Conservation (phyloP, 2,888 invertebrate genomes). For the Conops quadrifasciatus region DNA sequence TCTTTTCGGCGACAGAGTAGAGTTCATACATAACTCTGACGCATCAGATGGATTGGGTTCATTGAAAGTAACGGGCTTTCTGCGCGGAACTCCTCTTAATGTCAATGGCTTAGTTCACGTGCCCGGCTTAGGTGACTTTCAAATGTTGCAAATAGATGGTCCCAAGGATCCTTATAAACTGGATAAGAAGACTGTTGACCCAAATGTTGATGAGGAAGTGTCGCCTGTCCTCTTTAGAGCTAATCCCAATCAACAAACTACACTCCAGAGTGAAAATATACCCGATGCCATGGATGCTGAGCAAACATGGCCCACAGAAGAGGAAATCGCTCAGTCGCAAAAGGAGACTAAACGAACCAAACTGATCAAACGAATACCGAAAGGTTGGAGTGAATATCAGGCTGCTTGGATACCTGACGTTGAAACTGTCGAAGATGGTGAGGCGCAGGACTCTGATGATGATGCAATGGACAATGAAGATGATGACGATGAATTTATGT, state of each 20-base stretch:
- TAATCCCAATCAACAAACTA: slow-evolving; percentile 76
- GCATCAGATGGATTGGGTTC: slow-evolving; percentile 68
- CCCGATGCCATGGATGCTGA: slow-evolving; percentile 94
- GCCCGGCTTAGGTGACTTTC: slow-evolving; percentile 92
- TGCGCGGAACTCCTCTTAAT: slow-evolving; percentile 83
- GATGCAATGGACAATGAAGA: slow-evolving; percentile 43
- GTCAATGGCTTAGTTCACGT: slow-evolving; percentile 91
- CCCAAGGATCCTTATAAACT: slow-evolving; percentile 75
- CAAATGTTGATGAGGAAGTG: slow-evolving; percentile 49
- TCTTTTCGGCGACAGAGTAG: slow-evolving; percentile 81
- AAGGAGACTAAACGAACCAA: slow-evolving; percentile 70
- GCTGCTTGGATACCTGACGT: slow-evolving; percentile 91
- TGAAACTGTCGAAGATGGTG: slow-evolving; percentile 69
- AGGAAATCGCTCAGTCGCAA: slow-evolving; percentile 81
- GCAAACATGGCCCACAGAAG: slow-evolving; percentile 96
- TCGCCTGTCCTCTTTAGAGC: slow-evolving; percentile 67
- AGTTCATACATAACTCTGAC: slow-evolving; percentile 69
- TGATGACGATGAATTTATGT: slow-evolving; percentile 62
- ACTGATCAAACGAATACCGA: slow-evolving; percentile 83
- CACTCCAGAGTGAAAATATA: slow-evolving; percentile 80
- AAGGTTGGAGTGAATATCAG: slow-evolving; percentile 97
- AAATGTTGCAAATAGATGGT: slow-evolving; percentile 82
- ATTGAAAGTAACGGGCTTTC: slow-evolving; percentile 84
- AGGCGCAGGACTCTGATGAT: slow-evolving; percentile 64
- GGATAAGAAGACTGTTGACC: slow-evolving; percentile 62